Base-by-base conservation (phyloP, 1,140 invertebrate genomes). In the Melanaphis sacchari region DNA sequence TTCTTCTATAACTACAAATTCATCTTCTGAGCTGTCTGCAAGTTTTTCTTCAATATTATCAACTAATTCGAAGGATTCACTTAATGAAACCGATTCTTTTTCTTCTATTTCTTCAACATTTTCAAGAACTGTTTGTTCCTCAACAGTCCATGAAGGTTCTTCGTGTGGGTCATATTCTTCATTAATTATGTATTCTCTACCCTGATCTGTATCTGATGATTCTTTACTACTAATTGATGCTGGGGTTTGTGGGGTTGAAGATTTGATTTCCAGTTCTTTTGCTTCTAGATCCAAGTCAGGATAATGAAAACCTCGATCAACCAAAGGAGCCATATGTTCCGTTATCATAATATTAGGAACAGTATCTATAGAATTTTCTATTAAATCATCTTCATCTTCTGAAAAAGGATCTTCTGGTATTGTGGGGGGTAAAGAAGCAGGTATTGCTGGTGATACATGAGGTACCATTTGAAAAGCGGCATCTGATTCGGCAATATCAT, bases 51-150 rank as follows among this genome's bases (percentile, higher is more conserved):
- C 91, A 31, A 52, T 11, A 93, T 93, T 85, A 94, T 98, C 97
- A 0, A 98, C 95, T 95, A 98, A 96, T 96, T 98, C 98, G 96
- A 98, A 99, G 49, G 98, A 98, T 95, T 98, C 98, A 94, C 97
- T 97, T 66, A 93, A 31, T 21, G 91, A 93, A 93, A 93, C 31
- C 5, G 91, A 93, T 52, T 87, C 91, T 85, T 93, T 93, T 84
- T 93, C 91, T 40, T 84, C 90, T 81, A 36, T 66, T 36, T 66
- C 94, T 94, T 49, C 94, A 21, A 85, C 91, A 54, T 93, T 94
- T 94, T 96, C 95, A 94, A 95, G 95, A 59, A 96, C 94, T 3
- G 95, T 95, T 94, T 95, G 95, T 94, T 96, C 96, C 94, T 96
- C 95, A 22, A 96, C 96, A 54, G 96, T 96, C 87, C 96, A 94